These are phyloP conservation scores for Coreius guichenoti DNA, from an alignment of 2,797 vertebrate genomes.

Conservation along the genomic window DNA sequence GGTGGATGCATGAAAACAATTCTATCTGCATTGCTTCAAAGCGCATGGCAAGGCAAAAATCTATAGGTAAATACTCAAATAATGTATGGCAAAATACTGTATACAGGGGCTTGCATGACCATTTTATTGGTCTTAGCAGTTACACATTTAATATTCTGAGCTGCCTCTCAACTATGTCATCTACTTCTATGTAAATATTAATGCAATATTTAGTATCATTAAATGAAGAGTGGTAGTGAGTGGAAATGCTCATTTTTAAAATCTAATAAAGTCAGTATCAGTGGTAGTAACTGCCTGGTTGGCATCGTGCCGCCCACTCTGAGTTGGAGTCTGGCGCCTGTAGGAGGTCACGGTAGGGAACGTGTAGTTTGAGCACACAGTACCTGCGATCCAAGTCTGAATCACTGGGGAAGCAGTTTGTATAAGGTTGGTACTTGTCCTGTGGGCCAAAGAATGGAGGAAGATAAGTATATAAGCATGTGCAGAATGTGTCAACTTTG, in stretches of 20 bases:
- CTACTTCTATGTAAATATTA: conserved; percentile 1
- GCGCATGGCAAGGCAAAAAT: conserved; percentile 71
- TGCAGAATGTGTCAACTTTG: not conserved
- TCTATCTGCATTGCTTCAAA: conserved; percentile 78
- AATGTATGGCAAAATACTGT: not conserved
- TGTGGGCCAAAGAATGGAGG: conserved; percentile 60
- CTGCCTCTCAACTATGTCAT: not conserved
- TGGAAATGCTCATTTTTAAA: not conserved
- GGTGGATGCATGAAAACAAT: conserved; percentile 20
- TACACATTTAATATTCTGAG: not conserved
- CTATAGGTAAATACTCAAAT: not conserved
- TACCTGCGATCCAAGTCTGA: conserved; percentile 94
- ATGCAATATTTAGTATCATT: conserved; percentile 7
- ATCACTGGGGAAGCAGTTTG: conserved; percentile 85
- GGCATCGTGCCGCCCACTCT: conserved; percentile 76
- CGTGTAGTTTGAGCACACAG: conserved; percentile 82
- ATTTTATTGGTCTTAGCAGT: not conserved
- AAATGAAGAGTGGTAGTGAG: not conserved
- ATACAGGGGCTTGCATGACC: not conserved
- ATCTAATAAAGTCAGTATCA: conserved; percentile 5
- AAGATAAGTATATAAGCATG: not conserved
- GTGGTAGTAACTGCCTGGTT: conserved; percentile 63
- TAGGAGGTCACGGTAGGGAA: conserved; percentile 79
- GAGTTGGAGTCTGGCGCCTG: conserved; percentile 70
- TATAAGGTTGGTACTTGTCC: conserved; percentile 86